Conservation (phyloP, 2,888 invertebrate genomes). For the Apomyelois bistriatella region DNA sequence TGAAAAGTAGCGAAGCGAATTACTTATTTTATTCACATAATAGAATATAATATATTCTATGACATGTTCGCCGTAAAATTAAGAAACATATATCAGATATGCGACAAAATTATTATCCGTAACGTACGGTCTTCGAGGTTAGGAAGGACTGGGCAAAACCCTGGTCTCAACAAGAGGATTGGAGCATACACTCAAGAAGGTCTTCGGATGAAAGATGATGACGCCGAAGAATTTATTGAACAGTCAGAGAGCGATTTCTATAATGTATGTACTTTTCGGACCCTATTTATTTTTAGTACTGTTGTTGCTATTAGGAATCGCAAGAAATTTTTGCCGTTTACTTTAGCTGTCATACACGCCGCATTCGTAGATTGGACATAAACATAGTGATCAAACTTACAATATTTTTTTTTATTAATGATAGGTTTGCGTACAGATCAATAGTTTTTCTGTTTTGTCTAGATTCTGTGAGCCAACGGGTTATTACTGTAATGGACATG, state of each 20-base stretch:
- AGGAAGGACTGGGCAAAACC: slow-evolving; percentile 42
- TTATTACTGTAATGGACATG: too few species aligned
- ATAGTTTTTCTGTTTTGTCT: too few species aligned
- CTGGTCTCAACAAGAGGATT: slow-evolving; percentile 56
- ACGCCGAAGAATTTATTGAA: slow-evolving; percentile 62
- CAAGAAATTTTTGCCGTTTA: too few species aligned
- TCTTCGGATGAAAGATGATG: slow-evolving; percentile 44
- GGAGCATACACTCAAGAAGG: slow-evolving; percentile 50
- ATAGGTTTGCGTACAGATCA: too few species aligned
- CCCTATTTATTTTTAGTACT: background rate
- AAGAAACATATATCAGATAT: slow-evolving; percentile 42
- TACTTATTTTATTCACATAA: too few species aligned
- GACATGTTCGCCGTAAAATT: slow-evolving; percentile 51
- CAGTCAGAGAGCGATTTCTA: slow-evolving; percentile 64
- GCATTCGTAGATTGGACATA: too few species aligned
- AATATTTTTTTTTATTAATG: too few species aligned
- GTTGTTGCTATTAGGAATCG: too few species aligned
- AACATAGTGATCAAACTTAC: too few species aligned
- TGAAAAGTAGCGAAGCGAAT: too few species aligned
- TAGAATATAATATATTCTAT: background rate
- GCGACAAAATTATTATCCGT: slow-evolving; percentile 52
- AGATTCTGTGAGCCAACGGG: too few species aligned
- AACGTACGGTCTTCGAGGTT: slow-evolving; percentile 45
- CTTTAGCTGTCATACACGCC: too few species aligned
- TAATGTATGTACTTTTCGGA: slow-evolving; percentile 42